Evolutionary conservation across 2,888 invertebrate genomes (phyloP), one percentile per base, ranked within the genome.

Genomic region (Stratiomys singularior): DNA sequence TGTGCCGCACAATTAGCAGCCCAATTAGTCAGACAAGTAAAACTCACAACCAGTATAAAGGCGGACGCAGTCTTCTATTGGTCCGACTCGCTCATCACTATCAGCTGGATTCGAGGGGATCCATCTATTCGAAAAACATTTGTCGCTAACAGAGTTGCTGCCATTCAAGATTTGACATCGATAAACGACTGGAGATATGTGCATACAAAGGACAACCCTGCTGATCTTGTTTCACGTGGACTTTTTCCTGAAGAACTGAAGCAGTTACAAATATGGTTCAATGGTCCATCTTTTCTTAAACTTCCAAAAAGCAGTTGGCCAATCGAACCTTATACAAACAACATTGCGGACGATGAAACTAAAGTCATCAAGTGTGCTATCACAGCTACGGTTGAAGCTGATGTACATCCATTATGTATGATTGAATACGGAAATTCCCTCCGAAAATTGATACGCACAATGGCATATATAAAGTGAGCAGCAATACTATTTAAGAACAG

Each of bases 141-240:
- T 44, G 60, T 77, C 0, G 77, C 77, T 1, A 77, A 77, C 18
- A 4, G 77, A 4, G 9, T 77, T 0, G 58, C 77, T 0, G 60
- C 78, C 44, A 80, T 81, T 23, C 25, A 78, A 15, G 78, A 80
- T 1, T 30, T 46, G 3, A 64, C 78, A 9, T 23, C 78, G 2
- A 28, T 11, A 4, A 56, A 44, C 1, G 25, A 44, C 28, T 80
- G 81, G 81, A 66, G 71, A 9, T 81, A 81, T 63, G 77, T 81
- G 0, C 58, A 69, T 1, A 37, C 44, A 2, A 66, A 44, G 4
- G 30, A 28, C 18, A 72, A 52, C 4, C 72, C 72, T 11, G 72
- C 56, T 18, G 72, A 72, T 25, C 4, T 52, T 11, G 27, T 56
- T 0, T 56, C 56, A 9, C 72, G 72, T 27, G 72, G 72, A 27